phyloP scores from a whole-genome alignment of 2,888 invertebrate genomes.

The Cheilosia impressa region DNA sequence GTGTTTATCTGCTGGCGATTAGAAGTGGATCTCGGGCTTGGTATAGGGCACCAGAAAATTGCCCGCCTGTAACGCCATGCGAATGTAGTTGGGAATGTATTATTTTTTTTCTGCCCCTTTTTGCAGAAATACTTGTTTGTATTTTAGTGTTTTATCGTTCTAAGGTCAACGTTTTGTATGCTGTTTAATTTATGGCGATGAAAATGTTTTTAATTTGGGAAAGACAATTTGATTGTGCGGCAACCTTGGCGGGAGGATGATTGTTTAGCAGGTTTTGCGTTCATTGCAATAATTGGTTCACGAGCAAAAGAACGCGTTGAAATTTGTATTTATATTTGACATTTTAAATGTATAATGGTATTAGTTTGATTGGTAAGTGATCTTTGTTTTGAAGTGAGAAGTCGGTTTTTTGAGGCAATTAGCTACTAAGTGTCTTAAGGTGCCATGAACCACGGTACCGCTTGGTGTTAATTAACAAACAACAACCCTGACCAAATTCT shows the following conservation, averaged over 20 bases:
- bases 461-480: not conserved
- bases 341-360: not conserved
- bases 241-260: conserved; percentile 53
- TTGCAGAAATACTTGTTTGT: conserved; percentile 21
- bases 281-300: not conserved
- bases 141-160: conserved; percentile 37
- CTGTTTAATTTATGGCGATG: conserved; percentile 52
- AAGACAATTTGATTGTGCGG: conserved; percentile 53
- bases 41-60: conserved; percentile 44
- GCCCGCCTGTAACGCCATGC: conserved; percentile 68
- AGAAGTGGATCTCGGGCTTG: conserved; percentile 68
- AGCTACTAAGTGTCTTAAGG: not conserved
- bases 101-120: conserved; percentile 1
- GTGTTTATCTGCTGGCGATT: conserved; percentile 72
- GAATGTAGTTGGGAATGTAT: conserved; percentile 44
- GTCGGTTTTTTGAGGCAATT: not conserved
- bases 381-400: not conserved
- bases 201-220: conserved; percentile 55
- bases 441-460: not conserved
- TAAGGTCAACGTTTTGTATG: conserved; percentile 72
- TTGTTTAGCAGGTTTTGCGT: conserved; percentile 27
- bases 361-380: not conserved
- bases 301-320: not conserved
- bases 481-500: no score
- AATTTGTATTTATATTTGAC: conserved; percentile 4